A percentile compares a stretch with the other conserved stretches of the same genome.
Conservation (phyloP, 2,797 vertebrate genomes). For the Crax fasciolata region DNA sequence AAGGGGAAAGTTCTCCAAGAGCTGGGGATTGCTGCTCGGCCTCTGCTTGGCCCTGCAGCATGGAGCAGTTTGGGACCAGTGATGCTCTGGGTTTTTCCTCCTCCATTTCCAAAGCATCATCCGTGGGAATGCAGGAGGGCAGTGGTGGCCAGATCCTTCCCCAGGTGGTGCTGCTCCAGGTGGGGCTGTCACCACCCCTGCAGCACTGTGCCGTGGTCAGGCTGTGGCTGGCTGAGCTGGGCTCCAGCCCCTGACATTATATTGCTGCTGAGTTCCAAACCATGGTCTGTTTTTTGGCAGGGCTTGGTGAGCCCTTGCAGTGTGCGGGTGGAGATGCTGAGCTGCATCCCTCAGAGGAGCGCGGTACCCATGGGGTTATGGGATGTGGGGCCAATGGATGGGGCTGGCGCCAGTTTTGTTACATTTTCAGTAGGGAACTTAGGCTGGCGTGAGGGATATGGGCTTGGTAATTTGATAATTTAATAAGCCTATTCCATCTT, state of each 20-base stretch:
- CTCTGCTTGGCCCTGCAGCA: rapidly evolving
- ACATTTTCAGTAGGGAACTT: background rate
- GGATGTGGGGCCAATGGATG: background rate
- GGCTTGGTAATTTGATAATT: constrained; percentile 56
- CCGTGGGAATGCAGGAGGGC: background rate
- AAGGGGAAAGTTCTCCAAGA: background rate
- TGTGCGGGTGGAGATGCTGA: background rate
- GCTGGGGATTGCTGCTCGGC: background rate
- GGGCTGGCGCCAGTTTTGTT: background rate
- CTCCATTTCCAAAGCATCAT: background rate
- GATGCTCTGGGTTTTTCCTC: background rate
- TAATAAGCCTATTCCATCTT: constrained; percentile 62
- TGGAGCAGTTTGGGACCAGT: rapidly evolving
- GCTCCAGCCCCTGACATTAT: background rate
- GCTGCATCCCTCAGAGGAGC: background rate
- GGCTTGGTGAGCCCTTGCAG: background rate
- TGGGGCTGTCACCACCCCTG: background rate
- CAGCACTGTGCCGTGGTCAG: background rate
- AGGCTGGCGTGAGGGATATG: background rate
- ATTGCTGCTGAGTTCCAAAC: background rate
- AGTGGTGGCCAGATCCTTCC: background rate
- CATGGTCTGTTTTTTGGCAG: background rate
- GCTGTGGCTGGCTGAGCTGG: background rate
- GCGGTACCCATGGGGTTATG: background rate
- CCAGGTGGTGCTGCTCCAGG: background rate